Percentiles rank a stretch among this genome's conserved stretches.
Evolutionary conservation across 64 coral and sea anemone species (phyloP).

Genomic region (Dendronephthya gigantea): DNA sequence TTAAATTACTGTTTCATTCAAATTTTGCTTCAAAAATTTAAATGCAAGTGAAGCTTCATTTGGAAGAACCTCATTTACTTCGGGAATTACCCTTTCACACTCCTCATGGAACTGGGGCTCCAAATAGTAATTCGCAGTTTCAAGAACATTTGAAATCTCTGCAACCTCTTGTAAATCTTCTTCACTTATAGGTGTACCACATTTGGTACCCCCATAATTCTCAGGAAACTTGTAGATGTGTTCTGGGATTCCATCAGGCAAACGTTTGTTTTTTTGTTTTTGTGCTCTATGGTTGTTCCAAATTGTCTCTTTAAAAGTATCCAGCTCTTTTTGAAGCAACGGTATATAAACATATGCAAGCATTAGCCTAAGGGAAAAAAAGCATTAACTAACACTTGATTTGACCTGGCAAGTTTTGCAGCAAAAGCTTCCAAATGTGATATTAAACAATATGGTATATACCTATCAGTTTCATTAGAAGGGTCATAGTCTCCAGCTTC

Average conservation of each 20-base stretch:
- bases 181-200: background rate
- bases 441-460: background rate
- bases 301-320: too few relatives aligned
- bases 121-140: background rate
- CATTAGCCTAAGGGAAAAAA: background rate
- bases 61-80: slow-evolving; percentile 10
- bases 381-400: background rate
- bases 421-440: background rate
- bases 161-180: slow-evolving; percentile 15
- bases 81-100: slow-evolving; percentile 13
- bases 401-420: background rate
- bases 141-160: slow-evolving; percentile 10
- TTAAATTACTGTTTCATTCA: background rate
- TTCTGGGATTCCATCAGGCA: slow-evolving; percentile 9
- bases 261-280: slow-evolving; percentile 7
- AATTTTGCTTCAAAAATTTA: background rate
- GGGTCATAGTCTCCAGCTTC: slow-evolving; percentile 19
- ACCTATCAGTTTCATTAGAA: slow-evolving; percentile 22
- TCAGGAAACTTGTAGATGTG: slow-evolving; percentile 6
- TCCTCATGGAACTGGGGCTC: slow-evolving; percentile 3
- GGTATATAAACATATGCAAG: slow-evolving; percentile 22
- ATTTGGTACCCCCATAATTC: too few relatives aligned
- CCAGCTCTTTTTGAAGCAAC: slow-evolving; percentile 11
- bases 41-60: slow-evolving; percentile 20
- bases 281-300: slow-evolving; percentile 7